Evolutionary conservation across 1,140 invertebrate species (phyloP).

Genomic region (Periplaneta americana): DNA sequence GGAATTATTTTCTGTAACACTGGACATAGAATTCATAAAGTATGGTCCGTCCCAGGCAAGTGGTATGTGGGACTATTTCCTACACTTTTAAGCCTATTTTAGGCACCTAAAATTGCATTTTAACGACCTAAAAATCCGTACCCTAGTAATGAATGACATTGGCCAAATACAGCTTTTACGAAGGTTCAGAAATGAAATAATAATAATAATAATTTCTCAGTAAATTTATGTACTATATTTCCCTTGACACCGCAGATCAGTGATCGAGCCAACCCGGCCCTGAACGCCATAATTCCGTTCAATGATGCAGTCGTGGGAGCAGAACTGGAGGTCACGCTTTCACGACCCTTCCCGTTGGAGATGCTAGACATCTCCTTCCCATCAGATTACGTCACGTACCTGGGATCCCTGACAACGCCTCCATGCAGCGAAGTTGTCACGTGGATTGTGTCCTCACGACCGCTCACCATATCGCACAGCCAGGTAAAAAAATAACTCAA

Average conservation of each 20-base stretch:
- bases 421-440: conserved; percentile 84
- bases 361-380: conserved; percentile 25
- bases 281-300: background rate
- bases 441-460: conserved; percentile 83
- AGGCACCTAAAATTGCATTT: too few relatives aligned
- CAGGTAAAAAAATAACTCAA: conserved; percentile 62
- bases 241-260: background rate
- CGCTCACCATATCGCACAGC: conserved; percentile 62
- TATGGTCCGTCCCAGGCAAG: too few relatives aligned
- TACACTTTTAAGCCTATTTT: too few relatives aligned
- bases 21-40: too few relatives aligned
- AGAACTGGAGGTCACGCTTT: background rate
- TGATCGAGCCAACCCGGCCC: background rate
- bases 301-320: background rate
- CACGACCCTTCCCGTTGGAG: conserved; percentile 28
- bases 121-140: too few relatives aligned
- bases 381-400: conserved; percentile 67
- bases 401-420: conserved; percentile 86
- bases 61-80: too few relatives aligned
- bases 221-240: too few relatives aligned
- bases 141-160: too few relatives aligned
- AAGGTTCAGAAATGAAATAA: too few relatives aligned
- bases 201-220: too few relatives aligned
- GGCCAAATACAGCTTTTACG: too few relatives aligned
- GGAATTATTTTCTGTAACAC: too few relatives aligned